A percentile compares a stretch with the other conserved stretches of the same genome.
Evolutionary conservation across 2,113 vertebrate genomes (phyloP).

Genomic region (Triplophysa dalaica): DNA sequence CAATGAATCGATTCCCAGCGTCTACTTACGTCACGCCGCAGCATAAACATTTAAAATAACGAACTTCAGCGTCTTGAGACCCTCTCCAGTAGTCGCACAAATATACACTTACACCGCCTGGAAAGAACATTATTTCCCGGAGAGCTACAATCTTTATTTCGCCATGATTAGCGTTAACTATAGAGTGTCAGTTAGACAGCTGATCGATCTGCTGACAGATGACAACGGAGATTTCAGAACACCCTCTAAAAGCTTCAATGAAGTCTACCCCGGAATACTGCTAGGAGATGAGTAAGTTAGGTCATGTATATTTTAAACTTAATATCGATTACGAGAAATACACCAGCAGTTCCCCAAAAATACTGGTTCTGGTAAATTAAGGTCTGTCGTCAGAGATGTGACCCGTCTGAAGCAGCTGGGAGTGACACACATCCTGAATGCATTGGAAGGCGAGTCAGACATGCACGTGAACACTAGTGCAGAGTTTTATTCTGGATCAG

Average conservation of each 20-base stretch:
- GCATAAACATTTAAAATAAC: too few relatives aligned
- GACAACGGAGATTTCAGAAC: slow-evolving; percentile 86
- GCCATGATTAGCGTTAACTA: slow-evolving; percentile 73
- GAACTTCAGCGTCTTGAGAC: too few relatives aligned
- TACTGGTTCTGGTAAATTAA: too few relatives aligned
- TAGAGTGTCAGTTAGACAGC: slow-evolving; percentile 84
- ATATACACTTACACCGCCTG: not conserved
- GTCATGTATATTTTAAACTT: too few relatives aligned
- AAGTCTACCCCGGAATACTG: slow-evolving; percentile 85
- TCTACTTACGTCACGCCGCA: too few relatives aligned
- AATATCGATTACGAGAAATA: not conserved
- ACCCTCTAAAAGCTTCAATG: slow-evolving; percentile 84
- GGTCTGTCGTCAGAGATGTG: slow-evolving; percentile 83
- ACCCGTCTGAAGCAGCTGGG: slow-evolving; percentile 80
- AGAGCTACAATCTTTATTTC: not conserved
- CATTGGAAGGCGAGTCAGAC: slow-evolving; percentile 90
- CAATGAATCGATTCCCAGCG: too few relatives aligned
- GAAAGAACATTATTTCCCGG: not conserved
- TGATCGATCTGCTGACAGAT: slow-evolving; percentile 88
- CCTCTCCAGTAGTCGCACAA: too few relatives aligned
- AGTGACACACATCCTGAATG: slow-evolving; percentile 92
- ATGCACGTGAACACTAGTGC: slow-evolving; percentile 95
- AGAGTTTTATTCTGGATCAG: slow-evolving; percentile 83
- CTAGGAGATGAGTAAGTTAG: slow-evolving; percentile 89
- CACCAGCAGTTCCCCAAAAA: not conserved